phyloP scores from a whole-genome alignment of 2,113 vertebrate species.

The Cairina moschata region DNA sequence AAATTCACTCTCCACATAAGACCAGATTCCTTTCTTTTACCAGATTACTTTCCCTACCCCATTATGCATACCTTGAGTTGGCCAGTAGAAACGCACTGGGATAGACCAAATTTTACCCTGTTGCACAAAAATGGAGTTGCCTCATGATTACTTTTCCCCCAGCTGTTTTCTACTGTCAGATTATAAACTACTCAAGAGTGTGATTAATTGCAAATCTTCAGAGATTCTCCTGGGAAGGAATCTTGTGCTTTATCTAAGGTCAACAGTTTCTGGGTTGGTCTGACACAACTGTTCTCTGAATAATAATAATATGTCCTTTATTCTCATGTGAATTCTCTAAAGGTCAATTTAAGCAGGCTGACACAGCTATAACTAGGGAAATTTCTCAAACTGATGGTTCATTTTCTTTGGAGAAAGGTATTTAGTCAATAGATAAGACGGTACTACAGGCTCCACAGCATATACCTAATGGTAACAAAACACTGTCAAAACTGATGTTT shows the following conservation, averaged over 20 bases:
- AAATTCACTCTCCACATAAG: not conserved
- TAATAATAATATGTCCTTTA: conserved; percentile 34
- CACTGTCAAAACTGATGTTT: not conserved
- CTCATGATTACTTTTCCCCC: not conserved
- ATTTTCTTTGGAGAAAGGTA: conserved; percentile 27
- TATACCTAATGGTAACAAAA: not conserved
- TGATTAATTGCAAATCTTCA: not conserved
- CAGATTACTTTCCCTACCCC: not conserved
- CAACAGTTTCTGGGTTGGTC: not conserved
- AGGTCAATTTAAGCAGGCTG: conserved; percentile 48
- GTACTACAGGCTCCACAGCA: not conserved
- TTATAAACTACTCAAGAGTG: not conserved
- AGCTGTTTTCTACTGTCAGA: not conserved
- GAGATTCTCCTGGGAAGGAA: not conserved
- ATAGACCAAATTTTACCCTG: not conserved
- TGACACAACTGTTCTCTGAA: not conserved
- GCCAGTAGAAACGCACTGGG: not conserved
- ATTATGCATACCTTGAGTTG: not conserved
- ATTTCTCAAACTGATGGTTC: conserved; percentile 50
- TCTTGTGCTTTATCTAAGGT: not conserved
- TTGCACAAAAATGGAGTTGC: not conserved
- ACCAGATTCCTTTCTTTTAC: not conserved
- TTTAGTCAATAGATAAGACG: conserved; percentile 49
- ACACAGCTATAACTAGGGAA: conserved; percentile 38
- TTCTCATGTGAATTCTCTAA: not conserved